Evolutionary conservation across 2,113 vertebrate species (phyloP).

Genomic region (Ceuthmochares aereus): DNA sequence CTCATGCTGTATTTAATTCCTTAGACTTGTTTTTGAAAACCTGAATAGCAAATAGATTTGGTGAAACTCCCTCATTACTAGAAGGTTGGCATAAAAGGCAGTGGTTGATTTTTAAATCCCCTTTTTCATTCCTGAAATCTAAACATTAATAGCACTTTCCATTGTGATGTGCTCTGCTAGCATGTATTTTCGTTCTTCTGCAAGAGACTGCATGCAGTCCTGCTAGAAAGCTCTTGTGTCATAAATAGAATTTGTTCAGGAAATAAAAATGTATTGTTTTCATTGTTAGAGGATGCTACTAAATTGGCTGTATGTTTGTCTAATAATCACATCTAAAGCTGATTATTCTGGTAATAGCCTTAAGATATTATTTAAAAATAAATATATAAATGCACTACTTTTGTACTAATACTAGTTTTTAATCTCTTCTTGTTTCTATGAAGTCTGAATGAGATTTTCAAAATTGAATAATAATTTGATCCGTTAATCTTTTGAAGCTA

Average conservation of each 20-base stretch:
- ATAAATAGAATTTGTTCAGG: constrained; percentile 73
- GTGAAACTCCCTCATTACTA: constrained; percentile 37
- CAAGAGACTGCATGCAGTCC: constrained; percentile 43
- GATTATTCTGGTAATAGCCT: constrained; percentile 85
- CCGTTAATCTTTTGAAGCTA: constrained; percentile 96
- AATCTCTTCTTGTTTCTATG: constrained; percentile 94
- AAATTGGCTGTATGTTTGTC: constrained; percentile 84
- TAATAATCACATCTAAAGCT: constrained; percentile 90
- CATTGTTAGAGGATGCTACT: constrained; percentile 77
- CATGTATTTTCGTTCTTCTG: constrained; percentile 14
- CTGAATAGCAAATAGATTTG: constrained; percentile 30
- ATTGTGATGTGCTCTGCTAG: constrained; percentile 3
- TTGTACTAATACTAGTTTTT: constrained; percentile 90
- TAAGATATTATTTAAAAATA: constrained; percentile 87
- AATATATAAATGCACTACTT: constrained; percentile 87
- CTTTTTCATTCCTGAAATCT: constrained; percentile 66
- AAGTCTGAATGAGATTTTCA: constrained; percentile 98
- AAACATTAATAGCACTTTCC: constrained; percentile 61
- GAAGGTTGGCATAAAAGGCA: constrained; percentile 40
- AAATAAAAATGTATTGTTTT: constrained; percentile 81
- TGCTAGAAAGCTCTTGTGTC: constrained; percentile 56
- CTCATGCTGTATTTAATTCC: constrained; percentile 32
- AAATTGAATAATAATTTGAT: constrained; percentile 99
- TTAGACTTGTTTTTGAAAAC: constrained; percentile 39
- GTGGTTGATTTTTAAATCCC: constrained; percentile 63